Base-by-base conservation (phyloP, 2,797 vertebrate genomes). In the Harpagifer antarcticus region DNA sequence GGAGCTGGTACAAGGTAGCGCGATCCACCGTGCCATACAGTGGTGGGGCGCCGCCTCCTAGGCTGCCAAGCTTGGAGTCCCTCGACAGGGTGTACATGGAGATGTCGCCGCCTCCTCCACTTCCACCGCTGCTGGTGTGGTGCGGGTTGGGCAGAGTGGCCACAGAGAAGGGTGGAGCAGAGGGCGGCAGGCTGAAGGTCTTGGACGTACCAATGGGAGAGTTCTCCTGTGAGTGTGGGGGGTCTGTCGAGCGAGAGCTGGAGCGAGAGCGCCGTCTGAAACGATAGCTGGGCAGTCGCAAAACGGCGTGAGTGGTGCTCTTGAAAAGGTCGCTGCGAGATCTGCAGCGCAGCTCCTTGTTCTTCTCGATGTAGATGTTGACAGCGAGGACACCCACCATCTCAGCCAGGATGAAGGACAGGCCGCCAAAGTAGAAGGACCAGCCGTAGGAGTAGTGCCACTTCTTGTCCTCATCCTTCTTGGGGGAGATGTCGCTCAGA, bases 371-470 rank as follows among this genome's bases (percentile, higher is more conserved):
- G 93, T 98, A 98, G 83, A 98, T 97, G 92, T 98, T 97, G 80
- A 98, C 97, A 0, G 97, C 97, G 31, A 98, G 93, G 40, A 98
- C 97, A 2, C 97, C 97, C 27, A 98, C 97, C 94, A 97, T 97
- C 91, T 98, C 97, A 0, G 97, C 97, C 90, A 98, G 90, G 88
- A 98, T 97, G 92, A 98, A 98, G 44, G 97, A 97, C 88, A 98
- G 91, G 52, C 97, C 97, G 1, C 97, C 97, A 7, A 98, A 98
- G 93, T 98, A 98, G 92, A 98, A 98, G 69, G 96, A 97, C 97
- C 97, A 98, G 86, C 97, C 97, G 19, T 98, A 98, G 0, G 97
- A 98, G 91, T 98, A 98, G 88, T 97, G 96, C 95, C 94, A 97
- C 84, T 97, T 97, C 91, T 97, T 97, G 74, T 97, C 97, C 85